Evolutionary conservation across 1,140 invertebrate genomes (phyloP).

Genomic region (Drosophila subobscura): DNA sequence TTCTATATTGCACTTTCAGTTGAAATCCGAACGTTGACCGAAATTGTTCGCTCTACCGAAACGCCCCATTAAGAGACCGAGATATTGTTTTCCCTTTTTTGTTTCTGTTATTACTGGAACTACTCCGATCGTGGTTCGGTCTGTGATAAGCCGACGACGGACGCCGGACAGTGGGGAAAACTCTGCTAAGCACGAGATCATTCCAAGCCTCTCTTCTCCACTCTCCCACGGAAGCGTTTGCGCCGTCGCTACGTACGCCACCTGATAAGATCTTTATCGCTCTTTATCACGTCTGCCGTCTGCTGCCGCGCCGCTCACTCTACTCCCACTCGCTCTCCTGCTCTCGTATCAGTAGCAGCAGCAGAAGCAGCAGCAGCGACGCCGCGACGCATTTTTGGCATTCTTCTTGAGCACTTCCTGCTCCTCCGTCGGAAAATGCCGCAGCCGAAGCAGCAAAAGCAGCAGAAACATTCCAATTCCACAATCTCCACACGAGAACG

Average conservation of each 20-base stretch:
- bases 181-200: slow-evolving; percentile 53
- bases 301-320: background rate
- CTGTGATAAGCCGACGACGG: slow-evolving; percentile 36
- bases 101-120: slow-evolving; percentile 24
- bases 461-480: slow-evolving; percentile 40
- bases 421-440: slow-evolving; percentile 51
- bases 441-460: slow-evolving; percentile 34
- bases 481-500: slow-evolving; percentile 35
- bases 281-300: slow-evolving; percentile 13
- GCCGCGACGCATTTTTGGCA: slow-evolving; percentile 55
- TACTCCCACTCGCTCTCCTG: slow-evolving; percentile 4
- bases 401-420: slow-evolving; percentile 37
- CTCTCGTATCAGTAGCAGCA: slow-evolving; percentile 16
- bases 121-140: no score
- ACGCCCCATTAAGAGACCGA: slow-evolving; percentile 2
- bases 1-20: slow-evolving; percentile 73
- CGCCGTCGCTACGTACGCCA: slow-evolving; percentile 10
- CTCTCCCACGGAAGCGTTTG: slow-evolving; percentile 3
- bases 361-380: slow-evolving; percentile 56
- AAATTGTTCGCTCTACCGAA: slow-evolving; percentile 60
- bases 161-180: slow-evolving; percentile 4
- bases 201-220: slow-evolving; percentile 39
- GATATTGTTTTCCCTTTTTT: slow-evolving; percentile 32
- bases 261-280: slow-evolving; percentile 63
- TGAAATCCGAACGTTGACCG: slow-evolving; percentile 80